phyloP scores from a whole-genome alignment of 2,888 invertebrate genomes.

The Psylliodes chrysocephalus region DNA sequence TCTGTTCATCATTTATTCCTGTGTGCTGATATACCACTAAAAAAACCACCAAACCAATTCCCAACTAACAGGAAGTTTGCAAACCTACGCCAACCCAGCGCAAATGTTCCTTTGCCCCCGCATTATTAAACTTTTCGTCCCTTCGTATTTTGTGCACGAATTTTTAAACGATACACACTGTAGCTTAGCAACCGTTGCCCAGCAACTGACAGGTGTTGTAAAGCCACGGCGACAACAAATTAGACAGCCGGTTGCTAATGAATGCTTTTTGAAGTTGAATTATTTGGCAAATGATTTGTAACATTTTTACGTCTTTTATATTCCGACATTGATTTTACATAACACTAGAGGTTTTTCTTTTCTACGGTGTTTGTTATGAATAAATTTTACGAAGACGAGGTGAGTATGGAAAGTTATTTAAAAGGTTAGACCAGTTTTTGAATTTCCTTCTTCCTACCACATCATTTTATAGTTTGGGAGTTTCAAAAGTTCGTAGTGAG shows the following conservation, averaged over 20 bases:
- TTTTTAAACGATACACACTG: not conserved
- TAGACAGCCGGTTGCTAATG: constrained; percentile 35
- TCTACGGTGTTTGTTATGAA: constrained; percentile 33
- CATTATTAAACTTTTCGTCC: too few species aligned
- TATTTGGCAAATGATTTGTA: constrained; percentile 22
- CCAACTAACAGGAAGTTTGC: too few species aligned
- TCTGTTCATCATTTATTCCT: too few species aligned
- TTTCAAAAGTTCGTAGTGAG: too few species aligned
- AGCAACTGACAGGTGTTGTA: not conserved
- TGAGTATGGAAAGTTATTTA: constrained; percentile 27
- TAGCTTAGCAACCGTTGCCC: not conserved
- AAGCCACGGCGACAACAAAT: not conserved
- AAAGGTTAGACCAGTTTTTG: too few species aligned
- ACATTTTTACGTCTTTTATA: constrained; percentile 33
- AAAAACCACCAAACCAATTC: too few species aligned
- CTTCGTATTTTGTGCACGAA: not conserved
- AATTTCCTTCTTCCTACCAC: too few species aligned
- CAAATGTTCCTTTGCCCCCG: too few species aligned
- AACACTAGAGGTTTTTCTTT: constrained; percentile 2
- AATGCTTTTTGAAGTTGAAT: constrained; percentile 5
- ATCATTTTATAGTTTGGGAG: too few species aligned
- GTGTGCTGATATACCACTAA: too few species aligned
- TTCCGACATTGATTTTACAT: constrained; percentile 2
- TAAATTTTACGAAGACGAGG: constrained; percentile 38
- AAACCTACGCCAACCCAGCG: too few species aligned